Base-by-base conservation (phyloP, 35 echinoderm and acorn worm species). In the Heliocidaris erythrogramma region DNA sequence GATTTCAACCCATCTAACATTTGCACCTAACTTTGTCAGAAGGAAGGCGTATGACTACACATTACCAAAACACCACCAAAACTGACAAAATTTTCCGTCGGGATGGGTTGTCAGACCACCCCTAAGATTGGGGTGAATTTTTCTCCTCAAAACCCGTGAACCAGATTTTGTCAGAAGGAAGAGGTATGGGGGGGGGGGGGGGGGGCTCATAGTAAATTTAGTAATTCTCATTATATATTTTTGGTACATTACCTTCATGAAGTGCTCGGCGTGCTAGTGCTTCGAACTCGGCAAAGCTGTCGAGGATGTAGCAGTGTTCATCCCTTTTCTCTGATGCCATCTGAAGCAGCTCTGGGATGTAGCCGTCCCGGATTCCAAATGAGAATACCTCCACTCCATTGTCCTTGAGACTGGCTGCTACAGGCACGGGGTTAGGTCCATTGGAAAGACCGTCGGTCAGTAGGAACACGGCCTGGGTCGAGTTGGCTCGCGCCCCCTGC, bases 401-500 rank as follows among this genome's bases (percentile, higher is more conserved):
- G 30, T 94, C 85, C 13, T 94, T 94, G 24, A 99, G 88, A 27
- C 48, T 35, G 53, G 95, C 35, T 9, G 98, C 98, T 2, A 95
- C 65, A 0, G 96, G 95, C 14, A 94, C 94, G 11, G 98, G 98
- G 85, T 99, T 95, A 9, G 94, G 95, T 17, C 98, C 97, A 71
- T 99, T 99, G 24, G 97, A 97, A 30, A 97, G 97, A 7, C 98
- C 98, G 85, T 99, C 98, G 0, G 98, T 99, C n/a, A 99, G 95
- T 21, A 99, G 93, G 90, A 99, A 97, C 9, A 99, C 94, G 13
- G 97, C 96, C 85, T 97, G 93, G 10, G 97, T 97, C 9, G 98
- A 86, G 52, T 97, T 95, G 42, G 95, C 93, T 13, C 98, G 93
- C 31, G 97, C 96, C n/a, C 42, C 89, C 30, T 96, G 60, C 86